phyloP scores from a whole-genome alignment of 2,888 invertebrate species.

The Cephus spinipes region DNA sequence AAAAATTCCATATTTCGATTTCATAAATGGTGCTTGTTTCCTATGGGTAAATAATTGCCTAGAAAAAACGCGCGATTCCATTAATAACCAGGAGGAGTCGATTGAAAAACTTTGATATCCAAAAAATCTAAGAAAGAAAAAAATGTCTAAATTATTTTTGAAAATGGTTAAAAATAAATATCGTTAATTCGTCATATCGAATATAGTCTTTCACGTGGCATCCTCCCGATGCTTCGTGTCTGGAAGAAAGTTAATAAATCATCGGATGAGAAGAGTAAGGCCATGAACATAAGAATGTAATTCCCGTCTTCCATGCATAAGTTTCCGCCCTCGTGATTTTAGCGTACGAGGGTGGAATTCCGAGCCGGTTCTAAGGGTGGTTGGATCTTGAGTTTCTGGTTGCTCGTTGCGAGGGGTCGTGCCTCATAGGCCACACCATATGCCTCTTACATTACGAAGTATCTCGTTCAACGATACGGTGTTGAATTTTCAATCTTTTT shows the following conservation, averaged over 20 bases:
- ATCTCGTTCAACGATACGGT: neutral
- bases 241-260: conserved; percentile 1
- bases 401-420: conserved; percentile 15
- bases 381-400: neutral
- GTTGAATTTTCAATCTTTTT: neutral
- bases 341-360: conserved; percentile 41
- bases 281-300: conserved; percentile 6
- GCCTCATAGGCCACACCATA: conserved; percentile 40
- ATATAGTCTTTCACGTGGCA: neutral
- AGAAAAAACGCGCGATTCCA: conserved; percentile 20
- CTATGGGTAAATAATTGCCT: conserved; percentile 36
- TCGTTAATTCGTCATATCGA: neutral
- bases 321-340: conserved; percentile 48
- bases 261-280: neutral
- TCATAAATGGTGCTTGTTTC: conserved; percentile 40
- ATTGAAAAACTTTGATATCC: neutral
- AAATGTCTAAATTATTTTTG: no score
- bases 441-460: conserved; percentile 46
- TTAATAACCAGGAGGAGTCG: neutral
- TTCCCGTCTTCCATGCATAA: conserved; percentile 40
- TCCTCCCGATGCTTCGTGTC: neutral
- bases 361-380: conserved; percentile 29
- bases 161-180: no score
- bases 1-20: conserved; percentile 44
- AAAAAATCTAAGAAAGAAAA: no score